Evolutionary conservation across 2,113 vertebrate genomes (phyloP).

Genomic region (Donacobius atricapilla): DNA sequence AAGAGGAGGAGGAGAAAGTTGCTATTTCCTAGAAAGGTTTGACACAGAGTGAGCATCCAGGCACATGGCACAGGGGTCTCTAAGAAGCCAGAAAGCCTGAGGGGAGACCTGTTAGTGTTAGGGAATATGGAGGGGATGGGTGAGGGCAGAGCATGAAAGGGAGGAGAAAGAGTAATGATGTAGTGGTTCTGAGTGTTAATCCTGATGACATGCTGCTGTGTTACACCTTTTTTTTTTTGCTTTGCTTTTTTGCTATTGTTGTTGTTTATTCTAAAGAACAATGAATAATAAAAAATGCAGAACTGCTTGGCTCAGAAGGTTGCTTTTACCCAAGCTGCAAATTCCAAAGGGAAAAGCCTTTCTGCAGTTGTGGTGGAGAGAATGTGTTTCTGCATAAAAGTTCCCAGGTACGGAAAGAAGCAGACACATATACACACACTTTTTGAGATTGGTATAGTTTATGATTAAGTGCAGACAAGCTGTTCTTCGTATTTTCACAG

Average conservation of each 20-base stretch:
- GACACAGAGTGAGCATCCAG: neutral
- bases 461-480: neutral
- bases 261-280: neutral
- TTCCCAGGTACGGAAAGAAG: neutral
- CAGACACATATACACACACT: neutral
- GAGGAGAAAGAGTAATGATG: neutral
- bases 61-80: fast-evolving
- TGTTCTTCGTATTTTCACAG: neutral
- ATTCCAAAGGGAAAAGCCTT: neutral
- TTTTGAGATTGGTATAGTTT: neutral
- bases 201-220: neutral
- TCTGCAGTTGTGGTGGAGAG: neutral
- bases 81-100: neutral
- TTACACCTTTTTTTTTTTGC: neutral
- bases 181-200: neutral
- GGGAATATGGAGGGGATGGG: neutral
- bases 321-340: neutral
- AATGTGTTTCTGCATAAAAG: neutral
- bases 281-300: neutral
- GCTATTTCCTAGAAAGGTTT: neutral
- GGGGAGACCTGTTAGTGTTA: neutral
- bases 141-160: neutral
- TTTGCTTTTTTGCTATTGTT: neutral
- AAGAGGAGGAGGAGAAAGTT: neutral
- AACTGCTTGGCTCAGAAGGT: neutral